Conservation (phyloP, 1,140 invertebrate genomes). For the Pseudomyrmex pallidus region DNA sequence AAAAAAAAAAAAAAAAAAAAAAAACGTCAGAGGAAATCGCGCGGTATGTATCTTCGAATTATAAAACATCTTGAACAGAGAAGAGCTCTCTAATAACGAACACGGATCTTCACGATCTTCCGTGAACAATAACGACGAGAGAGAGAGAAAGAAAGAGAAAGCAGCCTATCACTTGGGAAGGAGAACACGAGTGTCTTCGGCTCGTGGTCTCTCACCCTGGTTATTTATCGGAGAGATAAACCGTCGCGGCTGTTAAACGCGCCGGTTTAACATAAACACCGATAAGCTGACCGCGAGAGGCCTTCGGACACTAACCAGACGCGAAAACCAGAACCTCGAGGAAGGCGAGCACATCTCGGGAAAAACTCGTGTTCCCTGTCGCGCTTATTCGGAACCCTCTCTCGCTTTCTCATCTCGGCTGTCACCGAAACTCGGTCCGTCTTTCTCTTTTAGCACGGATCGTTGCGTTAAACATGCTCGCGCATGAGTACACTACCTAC, state of each 20-base stretch:
- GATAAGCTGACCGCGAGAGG: slow-evolving; percentile 72
- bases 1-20: not conserved
- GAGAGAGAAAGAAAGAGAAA: not conserved
- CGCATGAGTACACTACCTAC: slow-evolving; percentile 49
- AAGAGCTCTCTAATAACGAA: slow-evolving; percentile 22
- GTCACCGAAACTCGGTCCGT: not conserved
- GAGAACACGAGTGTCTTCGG: slow-evolving; percentile 50
- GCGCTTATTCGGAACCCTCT: not conserved
- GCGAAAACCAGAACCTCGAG: slow-evolving; percentile 67
- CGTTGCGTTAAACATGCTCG: slow-evolving; percentile 47
- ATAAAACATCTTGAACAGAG: slow-evolving; percentile 55
- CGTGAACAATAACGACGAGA: slow-evolving; percentile 66
- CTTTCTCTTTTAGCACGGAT: slow-evolving; percentile 43
- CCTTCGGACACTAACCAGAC: slow-evolving; percentile 74
- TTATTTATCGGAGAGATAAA: slow-evolving; percentile 78
- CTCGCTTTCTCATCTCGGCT: slow-evolving; percentile 27
- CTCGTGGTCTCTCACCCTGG: slow-evolving; percentile 23
- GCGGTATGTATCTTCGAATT: slow-evolving; percentile 37
- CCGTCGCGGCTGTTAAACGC: slow-evolving; percentile 75
- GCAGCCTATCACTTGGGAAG: slow-evolving; percentile 38
- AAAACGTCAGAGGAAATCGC: slow-evolving; percentile 6
- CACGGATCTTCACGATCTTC: slow-evolving; percentile 57
- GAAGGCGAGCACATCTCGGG: slow-evolving; percentile 10
- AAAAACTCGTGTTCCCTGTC: slow-evolving; percentile 19
- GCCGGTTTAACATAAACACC: slow-evolving; percentile 78